Base-by-base conservation (phyloP, 1,140 invertebrate genomes). In the Schlechtendalia chinensis region DNA sequence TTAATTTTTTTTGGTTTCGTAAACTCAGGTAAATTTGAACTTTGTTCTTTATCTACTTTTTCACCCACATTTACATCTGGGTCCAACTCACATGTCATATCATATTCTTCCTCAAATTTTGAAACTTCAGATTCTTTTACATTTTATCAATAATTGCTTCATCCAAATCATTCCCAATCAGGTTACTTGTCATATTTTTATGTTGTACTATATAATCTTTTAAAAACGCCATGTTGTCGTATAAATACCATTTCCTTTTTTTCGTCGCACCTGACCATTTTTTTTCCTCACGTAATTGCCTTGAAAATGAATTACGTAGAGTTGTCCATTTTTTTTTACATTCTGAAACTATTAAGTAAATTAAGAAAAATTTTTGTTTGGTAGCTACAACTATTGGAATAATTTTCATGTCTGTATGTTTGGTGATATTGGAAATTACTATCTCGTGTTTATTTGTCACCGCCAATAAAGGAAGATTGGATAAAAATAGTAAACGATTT, bases 341-440 rank as follows among this genome's bases (percentile, higher is more conserved):
- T 32, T 65, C 61, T 16, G 24, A 27, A 61, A 61, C 58, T 61
- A 61, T 27, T 24, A 53, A 53, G 50, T 14, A 53, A 53, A 24
- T 24, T 10, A 59, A 59, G 27, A 59, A 27, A 59, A 27, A 11
- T 59, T 83, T 82, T 59, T 50, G 82, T 59, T 27, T 83, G 17
- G 83, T 82, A 24, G 69, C 74, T 54, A 82, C 81, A 65, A 84
- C 82, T 22, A 82, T 82, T 27, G 74, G 82, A 58, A 61, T 82
- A 45, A 83, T 83, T 77, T 77, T 84, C 1, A 12, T 80, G 79
- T 17, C 74, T 80, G 83, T 83, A 17, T 84, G 81, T 58, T 39
- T 53, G 19, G 71, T 29, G 6, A 83, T 84, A 53, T n/a, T 83
- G 83, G 82, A 56, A 56, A 56, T 50, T 80, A 67, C 54, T 84